These are phyloP conservation scores for Etheostoma cragini DNA, from an alignment of 2,113 vertebrate genomes.

Conservation along the genomic window DNA sequence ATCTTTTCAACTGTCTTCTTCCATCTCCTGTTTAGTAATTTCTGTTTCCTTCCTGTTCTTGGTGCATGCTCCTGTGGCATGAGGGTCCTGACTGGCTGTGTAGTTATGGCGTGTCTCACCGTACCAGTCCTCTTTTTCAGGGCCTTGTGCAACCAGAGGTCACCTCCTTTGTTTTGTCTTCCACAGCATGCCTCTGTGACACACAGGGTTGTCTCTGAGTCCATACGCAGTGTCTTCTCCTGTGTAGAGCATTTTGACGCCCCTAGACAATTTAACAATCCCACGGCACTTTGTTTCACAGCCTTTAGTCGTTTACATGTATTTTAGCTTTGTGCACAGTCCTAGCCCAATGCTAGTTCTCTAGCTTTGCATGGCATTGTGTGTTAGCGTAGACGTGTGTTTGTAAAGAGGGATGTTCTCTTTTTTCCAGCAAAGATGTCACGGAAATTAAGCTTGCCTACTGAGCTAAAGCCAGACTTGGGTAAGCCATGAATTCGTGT, in stretches of 20 bases:
- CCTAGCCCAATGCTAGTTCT: constrained; percentile 56
- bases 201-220: constrained; percentile 61
- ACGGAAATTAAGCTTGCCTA: constrained; percentile 99
- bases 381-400: constrained; percentile 81
- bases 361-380: constrained; percentile 84
- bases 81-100: constrained; percentile 73
- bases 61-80: constrained; percentile 85
- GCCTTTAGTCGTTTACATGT: constrained; percentile 46
- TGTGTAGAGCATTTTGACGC: constrained; percentile 64
- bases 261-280: constrained; percentile 22
- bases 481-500: constrained; percentile 93
- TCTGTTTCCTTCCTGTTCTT: constrained; percentile 66
- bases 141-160: constrained; percentile 59
- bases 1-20: constrained; percentile 67
- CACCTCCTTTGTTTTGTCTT: constrained; percentile 68
- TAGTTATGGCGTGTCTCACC: constrained; percentile 54
- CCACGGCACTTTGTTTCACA: constrained; percentile 40
- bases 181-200: constrained; percentile 79
- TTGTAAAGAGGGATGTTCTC: constrained; percentile 95
- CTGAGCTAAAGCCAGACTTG: constrained; percentile 99
- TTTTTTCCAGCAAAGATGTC: constrained; percentile 99
- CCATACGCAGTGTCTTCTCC: constrained; percentile 50
- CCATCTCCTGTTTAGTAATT: constrained; percentile 59
- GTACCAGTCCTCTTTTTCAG: constrained; percentile 67
- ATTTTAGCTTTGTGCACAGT: constrained; percentile 60